Conservation (phyloP, 2,113 vertebrate genomes). For the Paracyprichromis sp. region DNA sequence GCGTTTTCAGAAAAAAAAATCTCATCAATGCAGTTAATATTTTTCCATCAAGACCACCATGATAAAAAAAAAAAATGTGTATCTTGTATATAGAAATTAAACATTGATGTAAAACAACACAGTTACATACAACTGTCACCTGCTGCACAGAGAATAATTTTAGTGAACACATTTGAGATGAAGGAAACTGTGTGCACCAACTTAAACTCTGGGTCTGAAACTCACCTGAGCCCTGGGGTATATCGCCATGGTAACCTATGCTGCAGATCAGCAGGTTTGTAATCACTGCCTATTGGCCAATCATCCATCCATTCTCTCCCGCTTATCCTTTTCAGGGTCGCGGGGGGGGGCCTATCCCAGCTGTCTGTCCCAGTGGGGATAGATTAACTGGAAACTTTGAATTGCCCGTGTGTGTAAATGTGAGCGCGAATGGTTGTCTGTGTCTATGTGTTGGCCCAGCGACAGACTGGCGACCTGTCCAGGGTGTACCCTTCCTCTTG, state of each 20-base stretch:
- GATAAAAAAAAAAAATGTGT: rapidly evolving
- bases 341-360: not conserved
- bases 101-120: not conserved
- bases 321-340: not conserved
- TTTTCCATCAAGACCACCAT: not conserved
- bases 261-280: not conserved
- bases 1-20: rapidly evolving
- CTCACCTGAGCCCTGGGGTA: not conserved
- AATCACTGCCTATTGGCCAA: not conserved
- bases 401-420: rapidly evolving
- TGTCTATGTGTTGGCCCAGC: rapidly evolving
- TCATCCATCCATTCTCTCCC: not conserved
- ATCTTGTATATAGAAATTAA: not conserved
- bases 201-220: rapidly evolving
- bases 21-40: not conserved
- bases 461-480: not conserved
- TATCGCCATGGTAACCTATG: not conserved
- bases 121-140: not conserved
- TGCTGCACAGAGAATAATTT: not conserved
- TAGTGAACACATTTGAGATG: not conserved
- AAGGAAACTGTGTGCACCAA: rapidly evolving
- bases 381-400: not conserved
- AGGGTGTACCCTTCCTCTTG: not conserved
- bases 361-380: not conserved
- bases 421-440: rapidly evolving